Evolutionary conservation across 2,797 vertebrate species (phyloP), one percentile per base, ranked within the genome.

Genomic region (Bryconaethiops microstoma): DNA sequence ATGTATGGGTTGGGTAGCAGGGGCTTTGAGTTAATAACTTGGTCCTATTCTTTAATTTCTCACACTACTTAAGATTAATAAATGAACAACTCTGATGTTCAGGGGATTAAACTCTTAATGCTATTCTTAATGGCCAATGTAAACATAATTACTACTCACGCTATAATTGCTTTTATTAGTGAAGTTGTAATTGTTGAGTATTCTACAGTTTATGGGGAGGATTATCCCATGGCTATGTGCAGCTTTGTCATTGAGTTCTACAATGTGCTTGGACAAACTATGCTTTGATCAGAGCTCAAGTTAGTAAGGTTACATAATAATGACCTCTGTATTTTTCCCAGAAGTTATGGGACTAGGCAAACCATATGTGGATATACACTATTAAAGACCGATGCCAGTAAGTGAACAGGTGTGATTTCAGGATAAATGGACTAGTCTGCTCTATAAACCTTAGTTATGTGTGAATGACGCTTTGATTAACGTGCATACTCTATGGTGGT

Each of bases 241-340:
- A 70, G 21, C 65, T 48, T 23, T 69, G 16, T 9, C 23, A 1
- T 19, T n/a, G 55, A 59, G 59, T 12, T 62, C 0, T 6, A 19
- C 63, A 4, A 21, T 21, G 65, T 45, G 19, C 65, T 45, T 68
- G 19, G 40, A 45, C 19, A 68, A 35, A 35, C 64, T 40, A 40
- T 40, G 64, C 35, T 67, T 67, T 67, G 35, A 67, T 67, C 35
- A 9, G 35, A 42, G 10, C 40, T 55, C 25, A 55, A 8, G 70
- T 72, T 72, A 39, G 25, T 72, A 72, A 19, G 39, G 9, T 52
- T 71, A 52, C 2, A 54, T 54, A 71, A 71, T 50, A 29, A 25
- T 7, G n/a, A 25, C 21, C 7, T 13, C 19, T 48, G 40, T 69
- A 17, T 8, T 16, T 25, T 52, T 71, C 13, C 21, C 13, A 23